These are phyloP conservation scores for Prietella phreatophila DNA, from an alignment of 2,113 vertebrate genomes.

Conservation along the genomic window DNA sequence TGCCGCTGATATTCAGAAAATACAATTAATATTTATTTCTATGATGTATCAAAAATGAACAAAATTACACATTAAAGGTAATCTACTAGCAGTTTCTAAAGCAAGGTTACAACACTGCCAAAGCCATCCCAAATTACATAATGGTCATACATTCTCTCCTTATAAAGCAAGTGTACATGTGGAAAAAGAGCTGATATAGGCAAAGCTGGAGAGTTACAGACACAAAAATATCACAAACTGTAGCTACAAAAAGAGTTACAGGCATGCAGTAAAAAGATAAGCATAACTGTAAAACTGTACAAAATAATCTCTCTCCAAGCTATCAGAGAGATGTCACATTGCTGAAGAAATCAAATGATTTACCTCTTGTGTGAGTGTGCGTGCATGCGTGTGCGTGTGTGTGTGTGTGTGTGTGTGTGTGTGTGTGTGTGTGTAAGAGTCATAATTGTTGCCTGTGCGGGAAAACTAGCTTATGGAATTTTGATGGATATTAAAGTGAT, in stretches of 20 bases:
- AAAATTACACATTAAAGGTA: slow-evolving; percentile 40
- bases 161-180: slow-evolving; percentile 12
- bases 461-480: not conserved
- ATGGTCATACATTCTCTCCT: slow-evolving; percentile 32
- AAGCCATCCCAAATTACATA: slow-evolving; percentile 14
- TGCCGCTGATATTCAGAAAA: slow-evolving; percentile 29
- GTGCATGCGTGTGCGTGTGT: too few relatives aligned
- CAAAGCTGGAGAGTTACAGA: slow-evolving; percentile 22
- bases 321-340: not conserved
- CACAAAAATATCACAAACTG: slow-evolving; percentile 20
- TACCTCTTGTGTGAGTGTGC: not conserved
- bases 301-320: not conserved
- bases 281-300: slow-evolving; percentile 38
- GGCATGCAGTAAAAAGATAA: slow-evolving; percentile 39
- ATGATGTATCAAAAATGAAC: slow-evolving; percentile 37
- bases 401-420: too few relatives aligned
- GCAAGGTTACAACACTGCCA: slow-evolving; percentile 26
- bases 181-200: slow-evolving; percentile 21
- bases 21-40: slow-evolving; percentile 23
- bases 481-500: not conserved
- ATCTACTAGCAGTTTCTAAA: slow-evolving; percentile 38
- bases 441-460: not conserved
- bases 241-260: slow-evolving; percentile 9
- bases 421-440: not conserved
- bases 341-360: not conserved